Conservation (phyloP, 2,113 vertebrate species). For the Numida meleagris region DNA sequence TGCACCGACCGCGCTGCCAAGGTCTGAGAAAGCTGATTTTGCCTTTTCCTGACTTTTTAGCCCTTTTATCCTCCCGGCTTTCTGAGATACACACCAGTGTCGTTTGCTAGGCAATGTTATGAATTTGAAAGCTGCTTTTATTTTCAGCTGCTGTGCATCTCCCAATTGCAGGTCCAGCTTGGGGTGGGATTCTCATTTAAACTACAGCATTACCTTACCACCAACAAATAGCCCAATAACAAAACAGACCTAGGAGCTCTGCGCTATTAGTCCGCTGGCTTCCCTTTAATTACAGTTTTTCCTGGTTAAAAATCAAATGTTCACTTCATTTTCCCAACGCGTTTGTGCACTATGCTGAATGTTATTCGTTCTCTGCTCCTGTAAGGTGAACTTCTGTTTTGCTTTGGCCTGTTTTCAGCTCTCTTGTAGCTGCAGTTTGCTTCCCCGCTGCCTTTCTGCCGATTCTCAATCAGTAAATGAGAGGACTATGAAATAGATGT, state of each 20-base stretch:
- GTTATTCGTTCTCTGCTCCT: background rate
- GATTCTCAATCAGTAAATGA: slow-evolving; percentile 10
- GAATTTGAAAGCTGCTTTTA: background rate
- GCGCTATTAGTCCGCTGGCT: background rate
- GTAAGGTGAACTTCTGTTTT: background rate
- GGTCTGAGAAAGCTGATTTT: slow-evolving; percentile 30
- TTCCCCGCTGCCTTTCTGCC: background rate
- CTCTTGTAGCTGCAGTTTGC: background rate
- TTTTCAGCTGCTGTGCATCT: background rate
- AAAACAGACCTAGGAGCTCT: background rate
- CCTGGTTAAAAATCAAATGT: background rate
- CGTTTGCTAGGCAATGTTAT: background rate
- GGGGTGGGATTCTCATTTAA: background rate
- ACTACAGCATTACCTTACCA: background rate
- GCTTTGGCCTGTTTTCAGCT: background rate
- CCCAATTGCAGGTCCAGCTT: background rate
- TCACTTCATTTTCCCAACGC: accelerated
- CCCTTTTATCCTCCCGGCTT: background rate
- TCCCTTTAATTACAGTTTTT: background rate
- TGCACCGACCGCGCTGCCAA: background rate
- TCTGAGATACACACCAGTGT: background rate
- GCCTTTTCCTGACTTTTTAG: slow-evolving; percentile 24
- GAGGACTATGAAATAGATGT: slow-evolving; percentile 4
- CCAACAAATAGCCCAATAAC: background rate
- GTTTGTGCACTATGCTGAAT: background rate